Conservation (phyloP, 2,888 invertebrate species). For the Antitype chi region DNA sequence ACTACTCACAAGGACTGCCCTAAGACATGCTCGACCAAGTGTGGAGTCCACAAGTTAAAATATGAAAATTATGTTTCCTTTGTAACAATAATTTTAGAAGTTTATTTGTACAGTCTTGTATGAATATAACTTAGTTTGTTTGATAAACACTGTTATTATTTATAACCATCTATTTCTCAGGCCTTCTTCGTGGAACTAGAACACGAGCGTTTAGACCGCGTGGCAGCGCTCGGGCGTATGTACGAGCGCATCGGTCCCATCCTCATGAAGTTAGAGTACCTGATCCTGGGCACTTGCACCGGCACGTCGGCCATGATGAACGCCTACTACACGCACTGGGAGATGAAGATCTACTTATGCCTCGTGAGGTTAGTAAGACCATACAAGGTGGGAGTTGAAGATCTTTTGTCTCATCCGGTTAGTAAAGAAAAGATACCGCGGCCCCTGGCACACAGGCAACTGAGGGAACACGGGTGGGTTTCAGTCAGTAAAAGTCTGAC, state of each 20-base stretch:
- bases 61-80: neutral
- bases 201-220: slow-evolving; percentile 92
- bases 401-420: slow-evolving; percentile 90
- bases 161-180: slow-evolving; percentile 75
- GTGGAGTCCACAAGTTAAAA: neutral
- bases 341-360: slow-evolving; percentile 93
- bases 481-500: no score
- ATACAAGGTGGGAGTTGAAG: slow-evolving; percentile 78
- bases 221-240: slow-evolving; percentile 92
- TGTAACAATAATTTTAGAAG: neutral
- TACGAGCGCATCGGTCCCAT: slow-evolving; percentile 95
- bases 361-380: slow-evolving; percentile 75
- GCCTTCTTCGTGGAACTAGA: slow-evolving; percentile 94
- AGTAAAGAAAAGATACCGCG: no score
- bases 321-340: slow-evolving; percentile 95
- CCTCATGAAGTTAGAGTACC: slow-evolving; percentile 95
- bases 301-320: slow-evolving; percentile 94
- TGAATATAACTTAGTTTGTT: neutral
- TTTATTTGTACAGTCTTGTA: neutral
- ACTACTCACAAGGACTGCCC: neutral
- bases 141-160: neutral
- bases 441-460: no score
- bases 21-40: neutral
- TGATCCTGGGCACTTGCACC: slow-evolving; percentile 95
- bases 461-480: no score